phyloP scores from a whole-genome alignment of 1,140 invertebrate genomes.

The Sycophila sp. region DNA sequence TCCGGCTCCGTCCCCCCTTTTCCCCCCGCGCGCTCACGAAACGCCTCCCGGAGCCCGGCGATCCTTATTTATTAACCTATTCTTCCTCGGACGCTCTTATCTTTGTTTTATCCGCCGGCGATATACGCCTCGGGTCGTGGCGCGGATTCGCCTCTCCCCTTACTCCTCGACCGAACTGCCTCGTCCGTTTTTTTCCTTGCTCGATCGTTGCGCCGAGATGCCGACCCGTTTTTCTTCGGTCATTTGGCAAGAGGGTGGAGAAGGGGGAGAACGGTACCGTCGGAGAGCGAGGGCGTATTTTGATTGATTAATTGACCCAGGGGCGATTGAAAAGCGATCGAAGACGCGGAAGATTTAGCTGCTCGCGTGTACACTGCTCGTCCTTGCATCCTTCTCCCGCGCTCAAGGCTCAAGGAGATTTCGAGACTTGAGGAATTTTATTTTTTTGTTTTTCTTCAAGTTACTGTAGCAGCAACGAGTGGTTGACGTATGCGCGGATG shows the following conservation, averaged over 20 bases:
- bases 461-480: no score
- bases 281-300: background rate
- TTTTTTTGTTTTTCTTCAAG: no score
- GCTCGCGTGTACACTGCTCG: background rate
- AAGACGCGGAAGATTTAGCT: background rate
- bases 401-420: no score
- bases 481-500: no score
- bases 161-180: no score
- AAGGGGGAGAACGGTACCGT: background rate
- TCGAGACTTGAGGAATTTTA: no score
- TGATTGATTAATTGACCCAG: constrained; percentile 31
- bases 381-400: no score
- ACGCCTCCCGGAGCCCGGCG: constrained; percentile 5
- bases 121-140: background rate
- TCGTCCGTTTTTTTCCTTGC: background rate
- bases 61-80: constrained; percentile 40
- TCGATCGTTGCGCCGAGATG: background rate
- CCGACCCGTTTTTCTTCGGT: constrained; percentile 4
- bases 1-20: no score
- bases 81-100: constrained; percentile 32
- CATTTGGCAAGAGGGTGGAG: background rate
- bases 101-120: constrained; percentile 7
- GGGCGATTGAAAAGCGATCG: constrained; percentile 24
- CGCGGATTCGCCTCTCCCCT: background rate
- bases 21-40: constrained; percentile 27